These are phyloP conservation scores for Brachionus asplanchnoidis DNA, from an alignment of 1,140 invertebrate species.

Conservation along the genomic window DNA sequence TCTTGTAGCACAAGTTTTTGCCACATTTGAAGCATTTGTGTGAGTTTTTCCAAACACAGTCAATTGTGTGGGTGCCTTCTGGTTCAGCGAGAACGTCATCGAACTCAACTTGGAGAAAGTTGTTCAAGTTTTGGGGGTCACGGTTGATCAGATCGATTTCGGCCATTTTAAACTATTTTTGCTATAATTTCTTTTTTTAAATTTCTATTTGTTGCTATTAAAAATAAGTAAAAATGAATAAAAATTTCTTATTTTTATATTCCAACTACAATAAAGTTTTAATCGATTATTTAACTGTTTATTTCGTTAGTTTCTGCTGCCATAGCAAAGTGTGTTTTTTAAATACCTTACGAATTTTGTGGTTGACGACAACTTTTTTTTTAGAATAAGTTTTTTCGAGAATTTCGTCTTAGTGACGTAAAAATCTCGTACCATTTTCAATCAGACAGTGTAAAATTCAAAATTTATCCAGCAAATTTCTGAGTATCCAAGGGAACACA, in stretches of 20 bases:
- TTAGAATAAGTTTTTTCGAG: not conserved
- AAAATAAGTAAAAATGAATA: not conserved
- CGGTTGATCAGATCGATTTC: slow-evolving; percentile 41
- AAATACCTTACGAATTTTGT: not conserved
- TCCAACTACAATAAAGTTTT: not conserved
- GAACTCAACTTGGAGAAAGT: slow-evolving; percentile 61
- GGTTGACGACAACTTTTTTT: not conserved
- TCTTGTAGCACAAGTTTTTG: slow-evolving; percentile 67
- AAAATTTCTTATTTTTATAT: not conserved
- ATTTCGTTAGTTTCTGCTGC: not conserved
- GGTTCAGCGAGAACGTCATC: slow-evolving; percentile 74
- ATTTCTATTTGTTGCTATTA: not conserved
- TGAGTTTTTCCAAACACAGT: slow-evolving; percentile 70
- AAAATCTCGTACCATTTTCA: not conserved
- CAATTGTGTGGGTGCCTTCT: slow-evolving; percentile 66
- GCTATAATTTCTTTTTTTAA: not conserved
- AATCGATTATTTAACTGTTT: slow-evolving; percentile 7
- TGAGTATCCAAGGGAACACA: not conserved
- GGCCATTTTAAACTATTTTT: not conserved
- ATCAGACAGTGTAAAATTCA: not conserved
- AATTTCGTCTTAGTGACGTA: not conserved
- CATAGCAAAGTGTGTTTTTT: not conserved
- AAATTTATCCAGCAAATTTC: not conserved
- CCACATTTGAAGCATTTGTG: slow-evolving; percentile 66
- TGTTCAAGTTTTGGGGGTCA: slow-evolving; percentile 43